Evolutionary conservation across 2,113 vertebrate species (phyloP).

Genomic region (Phylloscopus trochiloides): DNA sequence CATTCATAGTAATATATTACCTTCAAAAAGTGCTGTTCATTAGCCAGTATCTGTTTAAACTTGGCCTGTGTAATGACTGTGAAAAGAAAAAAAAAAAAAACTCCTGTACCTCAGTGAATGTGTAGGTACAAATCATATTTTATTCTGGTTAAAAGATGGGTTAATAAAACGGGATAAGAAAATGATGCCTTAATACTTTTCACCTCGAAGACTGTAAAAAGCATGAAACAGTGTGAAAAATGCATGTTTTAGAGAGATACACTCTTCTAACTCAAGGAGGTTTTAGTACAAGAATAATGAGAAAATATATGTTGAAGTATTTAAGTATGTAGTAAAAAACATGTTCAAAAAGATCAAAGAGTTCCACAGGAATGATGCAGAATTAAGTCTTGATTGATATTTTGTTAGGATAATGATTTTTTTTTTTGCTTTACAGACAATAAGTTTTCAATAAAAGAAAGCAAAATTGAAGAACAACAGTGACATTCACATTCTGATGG

Average conservation of each 20-base stretch:
- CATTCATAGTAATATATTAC: not conserved
- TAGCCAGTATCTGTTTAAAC: not conserved
- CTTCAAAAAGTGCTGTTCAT: not conserved
- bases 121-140: not conserved
- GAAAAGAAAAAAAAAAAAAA: not conserved
- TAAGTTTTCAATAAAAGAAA: not conserved
- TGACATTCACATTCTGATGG: constrained; percentile 40
- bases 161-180: not conserved
- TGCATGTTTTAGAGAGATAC: not conserved
- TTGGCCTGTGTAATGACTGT: not conserved
- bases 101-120: not conserved
- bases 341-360: not conserved
- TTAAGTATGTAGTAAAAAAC: not conserved
- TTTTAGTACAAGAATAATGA: not conserved
- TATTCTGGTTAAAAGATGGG: not conserved
- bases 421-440: not conserved
- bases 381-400: not conserved
- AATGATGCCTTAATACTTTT: not conserved
- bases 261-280: not conserved
- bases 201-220: not conserved
- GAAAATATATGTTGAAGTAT: not conserved
- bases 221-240: not conserved
- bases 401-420: not conserved
- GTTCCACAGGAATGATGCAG: not conserved
- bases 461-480: constrained; percentile 14